A percentile compares a stretch with the other conserved stretches of the same genome.
These are phyloP conservation scores for Venusia cambrica DNA, from an alignment of 2,888 invertebrate species.

Conservation along the genomic window DNA sequence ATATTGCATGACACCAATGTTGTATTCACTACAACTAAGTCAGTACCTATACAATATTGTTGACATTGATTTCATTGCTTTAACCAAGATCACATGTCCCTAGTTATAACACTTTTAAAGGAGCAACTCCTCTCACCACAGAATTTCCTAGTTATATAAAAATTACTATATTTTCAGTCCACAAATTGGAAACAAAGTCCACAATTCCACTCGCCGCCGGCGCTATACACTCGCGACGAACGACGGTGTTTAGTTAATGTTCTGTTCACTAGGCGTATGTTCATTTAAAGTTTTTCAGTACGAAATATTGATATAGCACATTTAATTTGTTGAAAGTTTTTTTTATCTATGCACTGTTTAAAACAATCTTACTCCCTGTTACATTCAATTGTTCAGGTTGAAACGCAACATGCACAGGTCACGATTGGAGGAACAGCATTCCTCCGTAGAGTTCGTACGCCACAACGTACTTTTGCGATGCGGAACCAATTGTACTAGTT, in stretches of 20 bases:
- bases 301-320: conserved; percentile 72
- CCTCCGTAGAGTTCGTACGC: conserved; percentile 28
- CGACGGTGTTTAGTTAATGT: conserved; percentile 64
- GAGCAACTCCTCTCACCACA: conserved; percentile 79
- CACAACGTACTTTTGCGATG: conserved; percentile 56
- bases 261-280: conserved; percentile 77
- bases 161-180: conserved; percentile 78
- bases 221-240: conserved; percentile 52
- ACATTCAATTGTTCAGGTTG: conserved; percentile 72
- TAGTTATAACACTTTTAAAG: conserved; percentile 61
- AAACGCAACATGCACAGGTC: conserved; percentile 56
- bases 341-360: conserved; percentile 76
- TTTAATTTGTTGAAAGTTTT: conserved; percentile 78
- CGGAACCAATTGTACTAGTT: conserved; percentile 75
- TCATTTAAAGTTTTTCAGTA: conserved; percentile 75
- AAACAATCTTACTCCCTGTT: conserved; percentile 75
- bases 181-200: conserved; percentile 80
- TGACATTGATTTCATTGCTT: conserved; percentile 51
- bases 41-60: conserved; percentile 51
- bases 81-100: conserved; percentile 62
- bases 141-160: conserved; percentile 77
- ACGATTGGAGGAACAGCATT: conserved; percentile 41
- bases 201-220: conserved; percentile 67
- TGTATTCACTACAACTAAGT: conserved; percentile 60
- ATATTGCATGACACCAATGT: conserved; percentile 52